Base-by-base conservation (phyloP, 2,797 vertebrate species). In the Stomatorhinus walkeri region DNA sequence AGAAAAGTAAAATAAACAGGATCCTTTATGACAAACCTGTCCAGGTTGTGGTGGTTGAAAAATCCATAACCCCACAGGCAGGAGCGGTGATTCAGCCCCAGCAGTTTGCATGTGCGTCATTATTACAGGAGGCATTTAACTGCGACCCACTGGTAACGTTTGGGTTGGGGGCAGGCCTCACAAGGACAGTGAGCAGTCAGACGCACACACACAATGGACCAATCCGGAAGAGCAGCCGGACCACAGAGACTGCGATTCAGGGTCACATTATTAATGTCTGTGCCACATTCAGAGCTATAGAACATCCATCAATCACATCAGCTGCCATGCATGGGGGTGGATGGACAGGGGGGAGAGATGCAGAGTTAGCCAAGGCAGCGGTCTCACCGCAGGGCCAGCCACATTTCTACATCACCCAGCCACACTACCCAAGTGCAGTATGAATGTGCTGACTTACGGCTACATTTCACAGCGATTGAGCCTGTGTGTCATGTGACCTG, bases 211-310 rank as follows among this genome's bases (percentile, higher is more conserved):
- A 40, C 5, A 7, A 43, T 2, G 36, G 14, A 43, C 72, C 72
- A n/a, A 79, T 79, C 32, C 24, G 16, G 16, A 40, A 43, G 12
- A 72, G 72, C 72, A 79, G 72, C 72, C 16, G 14, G 36, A 8
- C 72, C 72, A 40, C 72, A 40, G 72, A 43, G 72, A 43, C 72
- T 43, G 72, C 32, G 36, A 79, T 16, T 40, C 36, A 43, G 68
- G 90, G 92, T 91, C 90, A 89, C 40, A 93, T 94, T 93, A 95
- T 95, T 95, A 93, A 96, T 95, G 95, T 95, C 95, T 94, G 93
- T 94, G 95, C 93, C 94, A 93, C 93, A 91, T 91, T 92, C 91
- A 92, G 93, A 93, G 91, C 92, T 92, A 87, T 91, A 90, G 90
- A 89, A 92, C 93, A 94, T 94, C 94, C 94, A 95, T 95, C 95